Evolutionary conservation across 2,888 invertebrate species (phyloP).

Genomic region (Leptura quadrifasciata): DNA sequence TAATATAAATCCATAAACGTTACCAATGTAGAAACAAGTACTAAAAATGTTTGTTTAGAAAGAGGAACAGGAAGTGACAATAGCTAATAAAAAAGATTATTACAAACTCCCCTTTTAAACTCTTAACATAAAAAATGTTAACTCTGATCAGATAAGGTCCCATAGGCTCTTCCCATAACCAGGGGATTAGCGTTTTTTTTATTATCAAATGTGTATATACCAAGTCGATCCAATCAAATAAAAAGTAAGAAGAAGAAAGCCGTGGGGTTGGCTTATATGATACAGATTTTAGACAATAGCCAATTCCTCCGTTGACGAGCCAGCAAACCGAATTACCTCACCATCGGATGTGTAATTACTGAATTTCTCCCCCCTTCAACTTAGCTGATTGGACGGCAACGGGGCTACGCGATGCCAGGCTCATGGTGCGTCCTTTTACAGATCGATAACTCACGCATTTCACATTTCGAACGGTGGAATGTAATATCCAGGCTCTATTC

Average conservation of each 20-base stretch:
- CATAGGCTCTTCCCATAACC: slow-evolving; percentile 24
- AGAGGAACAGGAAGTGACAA: slow-evolving; percentile 30
- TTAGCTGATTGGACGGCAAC: slow-evolving; percentile 44
- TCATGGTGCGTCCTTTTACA: slow-evolving; percentile 47
- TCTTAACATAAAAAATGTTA: slow-evolving; percentile 34
- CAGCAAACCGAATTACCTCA: slow-evolving; percentile 44
- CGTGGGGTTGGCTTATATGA: slow-evolving; percentile 40
- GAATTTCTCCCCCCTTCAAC: slow-evolving; percentile 38
- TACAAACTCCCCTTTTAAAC: slow-evolving; percentile 33
- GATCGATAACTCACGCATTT: slow-evolving; percentile 49
- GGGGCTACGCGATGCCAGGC: slow-evolving; percentile 38
- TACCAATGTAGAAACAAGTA: background rate
- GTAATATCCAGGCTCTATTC: slow-evolving; percentile 40
- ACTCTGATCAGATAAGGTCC: slow-evolving; percentile 24
- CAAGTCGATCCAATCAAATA: slow-evolving; percentile 44
- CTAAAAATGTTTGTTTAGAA: slow-evolving; percentile 15
- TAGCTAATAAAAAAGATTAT: slow-evolving; percentile 33
- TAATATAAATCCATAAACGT: background rate
- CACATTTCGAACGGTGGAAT: slow-evolving; percentile 37
- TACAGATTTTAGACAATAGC: slow-evolving; percentile 42
- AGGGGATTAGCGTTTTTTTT: slow-evolving; percentile 33
- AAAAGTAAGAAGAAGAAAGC: slow-evolving; percentile 44
- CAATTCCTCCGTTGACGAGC: slow-evolving; percentile 42
- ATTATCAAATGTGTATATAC: slow-evolving; percentile 6
- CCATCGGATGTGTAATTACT: slow-evolving; percentile 46